These are phyloP conservation scores for Coleophora deauratella DNA, from an alignment of 2,888 invertebrate genomes.

Conservation along the genomic window DNA sequence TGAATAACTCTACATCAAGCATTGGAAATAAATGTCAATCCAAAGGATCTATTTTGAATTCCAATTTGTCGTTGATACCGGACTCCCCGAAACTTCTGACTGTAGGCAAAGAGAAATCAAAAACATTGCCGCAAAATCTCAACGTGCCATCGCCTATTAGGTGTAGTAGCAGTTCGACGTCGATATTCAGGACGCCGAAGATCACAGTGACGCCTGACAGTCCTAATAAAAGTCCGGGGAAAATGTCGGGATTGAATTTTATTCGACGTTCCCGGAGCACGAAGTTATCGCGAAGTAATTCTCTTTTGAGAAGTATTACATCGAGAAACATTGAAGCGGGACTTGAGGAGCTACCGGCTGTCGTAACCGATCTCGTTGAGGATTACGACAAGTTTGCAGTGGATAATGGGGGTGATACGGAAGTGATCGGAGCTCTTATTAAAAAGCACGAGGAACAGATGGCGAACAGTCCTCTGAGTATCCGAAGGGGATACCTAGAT, in stretches of 20 bases:
- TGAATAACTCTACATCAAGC: constrained; percentile 51
- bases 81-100: constrained; percentile 62
- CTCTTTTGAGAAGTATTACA: constrained; percentile 74
- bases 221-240: constrained; percentile 70
- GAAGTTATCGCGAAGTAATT: constrained; percentile 80
- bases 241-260: constrained; percentile 71
- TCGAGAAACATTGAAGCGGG: constrained; percentile 64
- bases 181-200: constrained; percentile 59
- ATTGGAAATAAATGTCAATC: constrained; percentile 40
- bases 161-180: constrained; percentile 61
- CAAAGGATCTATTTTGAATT: constrained; percentile 21
- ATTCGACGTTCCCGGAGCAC: constrained; percentile 83
- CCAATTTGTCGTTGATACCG: constrained; percentile 61
- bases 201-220: constrained; percentile 65
- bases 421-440: constrained; percentile 61
- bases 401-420: constrained; percentile 54
- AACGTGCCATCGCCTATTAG: constrained; percentile 59
- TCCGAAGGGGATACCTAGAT: constrained; percentile 65
- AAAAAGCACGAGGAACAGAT: constrained; percentile 60
- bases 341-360: constrained; percentile 44
- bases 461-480: constrained; percentile 60
- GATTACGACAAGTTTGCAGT: constrained; percentile 56
- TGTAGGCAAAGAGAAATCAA: constrained; percentile 70
- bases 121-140: constrained; percentile 76
- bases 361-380: constrained; percentile 55